Evolutionary conservation across 2,888 invertebrate genomes (phyloP).

Genomic region (Rhyacophila evoluta): DNA sequence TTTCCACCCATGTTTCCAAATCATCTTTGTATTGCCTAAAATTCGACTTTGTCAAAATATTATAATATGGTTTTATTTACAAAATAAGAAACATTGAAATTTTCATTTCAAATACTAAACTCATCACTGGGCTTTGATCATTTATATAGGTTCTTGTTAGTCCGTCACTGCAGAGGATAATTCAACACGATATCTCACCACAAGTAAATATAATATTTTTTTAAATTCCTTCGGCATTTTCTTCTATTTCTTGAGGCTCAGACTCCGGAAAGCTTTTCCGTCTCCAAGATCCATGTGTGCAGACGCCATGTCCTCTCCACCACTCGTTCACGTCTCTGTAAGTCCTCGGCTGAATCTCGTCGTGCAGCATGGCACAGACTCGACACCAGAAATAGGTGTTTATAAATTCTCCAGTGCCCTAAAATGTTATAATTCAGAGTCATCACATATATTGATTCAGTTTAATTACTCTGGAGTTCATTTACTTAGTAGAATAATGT

Average conservation of each 20-base stretch:
- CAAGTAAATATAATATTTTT: not conserved
- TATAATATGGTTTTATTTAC: not conserved
- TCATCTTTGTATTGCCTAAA: no score
- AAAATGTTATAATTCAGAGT: constrained; percentile 68
- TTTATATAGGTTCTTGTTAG: not conserved
- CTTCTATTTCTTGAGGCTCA: not conserved
- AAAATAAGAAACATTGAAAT: no score
- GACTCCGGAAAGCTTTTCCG: not conserved
- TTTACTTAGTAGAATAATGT: no score
- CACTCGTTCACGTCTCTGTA: constrained; percentile 91
- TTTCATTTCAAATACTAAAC: no score
- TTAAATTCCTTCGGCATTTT: constrained; percentile 2
- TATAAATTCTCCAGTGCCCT: constrained; percentile 95
- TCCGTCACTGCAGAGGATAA: no score
- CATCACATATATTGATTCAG: no score
- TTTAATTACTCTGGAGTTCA: no score
- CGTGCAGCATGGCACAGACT: constrained; percentile 87
- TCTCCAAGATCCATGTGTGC: constrained; percentile 81
- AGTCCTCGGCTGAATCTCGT: constrained; percentile 69
- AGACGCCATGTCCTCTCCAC: constrained; percentile 85
- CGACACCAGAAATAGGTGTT: constrained; percentile 97
- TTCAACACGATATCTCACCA: no score
- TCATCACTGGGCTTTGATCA: not conserved
- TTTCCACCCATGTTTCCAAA: no score
- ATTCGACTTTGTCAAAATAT: not conserved